Conservation (phyloP, 2,113 vertebrate species). For the Bos taurus region DNA sequence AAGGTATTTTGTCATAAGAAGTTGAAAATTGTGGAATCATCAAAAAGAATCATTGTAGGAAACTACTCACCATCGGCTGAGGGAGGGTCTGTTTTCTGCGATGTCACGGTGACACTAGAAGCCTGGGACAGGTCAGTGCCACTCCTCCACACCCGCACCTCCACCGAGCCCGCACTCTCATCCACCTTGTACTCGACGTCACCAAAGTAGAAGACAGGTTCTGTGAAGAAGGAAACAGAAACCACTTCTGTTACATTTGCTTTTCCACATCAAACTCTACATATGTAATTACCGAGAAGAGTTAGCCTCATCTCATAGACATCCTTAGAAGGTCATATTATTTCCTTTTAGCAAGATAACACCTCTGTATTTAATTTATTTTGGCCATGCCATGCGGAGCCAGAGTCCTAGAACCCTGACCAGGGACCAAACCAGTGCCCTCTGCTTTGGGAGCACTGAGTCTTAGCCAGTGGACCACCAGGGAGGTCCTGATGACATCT, state of each 20-base stretch:
- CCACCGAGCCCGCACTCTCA: constrained; percentile 88
- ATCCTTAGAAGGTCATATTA: not conserved
- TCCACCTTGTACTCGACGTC: constrained; percentile 88
- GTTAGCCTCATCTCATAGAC: not conserved
- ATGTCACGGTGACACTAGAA: constrained; percentile 90
- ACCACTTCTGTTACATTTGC: not conserved
- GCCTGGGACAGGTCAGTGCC: constrained; percentile 91
- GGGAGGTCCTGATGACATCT: not conserved
- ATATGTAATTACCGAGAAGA: not conserved
- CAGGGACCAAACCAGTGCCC: not conserved
- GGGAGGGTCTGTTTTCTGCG: constrained; percentile 87
- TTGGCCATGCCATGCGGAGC: not conserved
- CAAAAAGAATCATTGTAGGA: not conserved
- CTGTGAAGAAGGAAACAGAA: constrained; percentile 76
- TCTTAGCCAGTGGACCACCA: not conserved
- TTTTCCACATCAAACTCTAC: not conserved
- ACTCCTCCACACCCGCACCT: constrained; percentile 90
- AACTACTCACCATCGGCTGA: constrained; percentile 89
- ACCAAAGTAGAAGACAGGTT: constrained; percentile 92
- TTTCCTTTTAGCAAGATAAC: not conserved
- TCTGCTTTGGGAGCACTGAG: not conserved
- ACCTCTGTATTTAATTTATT: not conserved
- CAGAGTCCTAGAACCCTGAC: not conserved
- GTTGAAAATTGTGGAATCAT: not conserved
- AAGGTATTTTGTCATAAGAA: not conserved